Evolutionary conservation across 2,888 invertebrate genomes (phyloP).

Genomic region (Callosobruchus maculatus): DNA sequence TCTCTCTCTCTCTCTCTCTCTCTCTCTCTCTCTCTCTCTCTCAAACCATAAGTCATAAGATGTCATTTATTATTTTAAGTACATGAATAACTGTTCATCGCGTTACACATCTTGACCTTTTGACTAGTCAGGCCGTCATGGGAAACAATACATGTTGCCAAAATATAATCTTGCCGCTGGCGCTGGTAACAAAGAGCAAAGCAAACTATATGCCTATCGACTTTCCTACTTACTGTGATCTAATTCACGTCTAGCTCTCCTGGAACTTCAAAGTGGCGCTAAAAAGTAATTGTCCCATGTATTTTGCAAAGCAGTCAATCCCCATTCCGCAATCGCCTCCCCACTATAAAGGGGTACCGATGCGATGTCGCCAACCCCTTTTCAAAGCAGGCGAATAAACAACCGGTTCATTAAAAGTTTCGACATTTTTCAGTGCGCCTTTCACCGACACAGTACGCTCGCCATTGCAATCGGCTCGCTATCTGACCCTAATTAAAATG

Average conservation of each 20-base stretch:
- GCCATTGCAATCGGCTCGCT: neutral
- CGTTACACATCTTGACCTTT: too few species aligned
- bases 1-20: too few species aligned
- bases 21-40: too few species aligned
- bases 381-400: neutral
- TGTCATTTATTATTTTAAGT: too few species aligned
- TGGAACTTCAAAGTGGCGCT: neutral
- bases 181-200: too few species aligned
- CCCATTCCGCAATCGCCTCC: neutral
- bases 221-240: neutral
- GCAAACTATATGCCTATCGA: too few species aligned
- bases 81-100: too few species aligned
- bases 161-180: too few species aligned
- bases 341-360: neutral
- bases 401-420: neutral
- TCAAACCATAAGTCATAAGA: too few species aligned
- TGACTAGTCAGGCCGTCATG: too few species aligned
- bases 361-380: neutral
- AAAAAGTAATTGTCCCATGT: neutral
- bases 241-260: neutral
- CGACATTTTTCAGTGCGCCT: neutral
- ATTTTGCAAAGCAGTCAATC: neutral
- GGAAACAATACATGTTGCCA: too few species aligned
- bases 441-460: neutral
- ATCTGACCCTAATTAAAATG: neutral